Evolutionary conservation across 2,888 invertebrate species (phyloP).

Genomic region (Drosophila pegasa): DNA sequence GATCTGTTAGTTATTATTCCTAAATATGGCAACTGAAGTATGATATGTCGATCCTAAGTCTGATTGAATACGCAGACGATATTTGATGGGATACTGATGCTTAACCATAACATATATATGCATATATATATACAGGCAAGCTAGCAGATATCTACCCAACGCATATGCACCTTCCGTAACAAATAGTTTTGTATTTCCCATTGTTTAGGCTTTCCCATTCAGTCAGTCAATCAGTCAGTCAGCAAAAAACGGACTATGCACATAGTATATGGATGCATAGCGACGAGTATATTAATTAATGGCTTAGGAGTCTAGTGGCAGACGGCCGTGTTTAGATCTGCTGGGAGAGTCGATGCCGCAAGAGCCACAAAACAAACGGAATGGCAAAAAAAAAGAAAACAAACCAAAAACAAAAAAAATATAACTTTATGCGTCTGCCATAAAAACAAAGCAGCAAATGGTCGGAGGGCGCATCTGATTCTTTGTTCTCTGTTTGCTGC

Average conservation of each 20-base stretch:
- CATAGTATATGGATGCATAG: neutral
- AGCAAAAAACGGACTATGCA: neutral
- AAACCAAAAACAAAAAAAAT: slow-evolving; percentile 32
- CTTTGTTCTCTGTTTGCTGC: slow-evolving; percentile 54
- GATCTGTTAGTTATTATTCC: no score
- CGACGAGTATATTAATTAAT: slow-evolving; percentile 53
- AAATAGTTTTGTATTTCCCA: neutral
- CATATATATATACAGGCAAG: no score
- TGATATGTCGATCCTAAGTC: no score
- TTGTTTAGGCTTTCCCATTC: neutral
- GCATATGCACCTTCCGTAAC: neutral
- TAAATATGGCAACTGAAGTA: no score
- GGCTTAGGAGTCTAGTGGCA: slow-evolving; percentile 55
- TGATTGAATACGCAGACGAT: no score
- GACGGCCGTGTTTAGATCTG: slow-evolving; percentile 32
- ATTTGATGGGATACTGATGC: no score
- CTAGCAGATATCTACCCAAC: neutral
- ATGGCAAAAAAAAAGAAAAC: neutral
- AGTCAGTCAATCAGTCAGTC: neutral
- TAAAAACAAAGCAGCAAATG: slow-evolving; percentile 27
- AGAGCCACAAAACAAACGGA: slow-evolving; percentile 30
- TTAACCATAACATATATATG: no score
- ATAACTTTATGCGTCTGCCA: slow-evolving; percentile 63
- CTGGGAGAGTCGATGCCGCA: slow-evolving; percentile 1
- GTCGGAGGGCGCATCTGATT: slow-evolving; percentile 33